Conservation (phyloP, 1,140 invertebrate species). For the Cotesia vestalis region DNA sequence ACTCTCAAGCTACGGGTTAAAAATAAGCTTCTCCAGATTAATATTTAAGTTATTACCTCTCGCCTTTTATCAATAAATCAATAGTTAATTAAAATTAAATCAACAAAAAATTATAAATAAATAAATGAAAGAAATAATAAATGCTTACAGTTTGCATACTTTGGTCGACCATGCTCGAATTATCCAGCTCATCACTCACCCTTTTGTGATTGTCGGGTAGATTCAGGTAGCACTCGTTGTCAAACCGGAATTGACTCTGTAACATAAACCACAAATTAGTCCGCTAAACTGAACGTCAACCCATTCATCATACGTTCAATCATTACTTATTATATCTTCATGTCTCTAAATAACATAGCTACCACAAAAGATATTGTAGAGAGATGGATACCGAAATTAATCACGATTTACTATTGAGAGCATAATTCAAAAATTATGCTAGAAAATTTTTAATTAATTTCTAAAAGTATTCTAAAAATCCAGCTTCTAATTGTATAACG, state of each 20-base stretch:
- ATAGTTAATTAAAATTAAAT: background rate
- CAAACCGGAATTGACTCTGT: slow-evolving; percentile 98
- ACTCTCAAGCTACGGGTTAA: background rate
- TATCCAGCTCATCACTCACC: slow-evolving; percentile 80
- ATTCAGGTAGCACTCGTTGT: slow-evolving; percentile 96
- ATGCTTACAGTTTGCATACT: slow-evolving; percentile 71
- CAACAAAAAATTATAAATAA: slow-evolving; percentile 38
- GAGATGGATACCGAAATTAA: no score
- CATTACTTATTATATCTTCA: no score
- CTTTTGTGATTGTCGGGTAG: slow-evolving; percentile 94
- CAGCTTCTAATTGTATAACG: no score
- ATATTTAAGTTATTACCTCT: no score
- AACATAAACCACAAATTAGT: slow-evolving; percentile 30
- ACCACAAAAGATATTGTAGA: no score
- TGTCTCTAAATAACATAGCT: no score
- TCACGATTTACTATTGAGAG: background rate
- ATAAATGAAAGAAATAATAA: slow-evolving; percentile 62
- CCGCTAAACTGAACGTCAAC: slow-evolving; percentile 9
- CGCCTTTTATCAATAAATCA: background rate
- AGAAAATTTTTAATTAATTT: no score
- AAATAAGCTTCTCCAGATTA: no score
- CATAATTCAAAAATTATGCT: no score
- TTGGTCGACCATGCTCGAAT: slow-evolving; percentile 67
- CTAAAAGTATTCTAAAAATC: no score
- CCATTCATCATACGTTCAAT: background rate